Conservation (phyloP, 2,888 invertebrate genomes). For the Synergus gifuensis region DNA sequence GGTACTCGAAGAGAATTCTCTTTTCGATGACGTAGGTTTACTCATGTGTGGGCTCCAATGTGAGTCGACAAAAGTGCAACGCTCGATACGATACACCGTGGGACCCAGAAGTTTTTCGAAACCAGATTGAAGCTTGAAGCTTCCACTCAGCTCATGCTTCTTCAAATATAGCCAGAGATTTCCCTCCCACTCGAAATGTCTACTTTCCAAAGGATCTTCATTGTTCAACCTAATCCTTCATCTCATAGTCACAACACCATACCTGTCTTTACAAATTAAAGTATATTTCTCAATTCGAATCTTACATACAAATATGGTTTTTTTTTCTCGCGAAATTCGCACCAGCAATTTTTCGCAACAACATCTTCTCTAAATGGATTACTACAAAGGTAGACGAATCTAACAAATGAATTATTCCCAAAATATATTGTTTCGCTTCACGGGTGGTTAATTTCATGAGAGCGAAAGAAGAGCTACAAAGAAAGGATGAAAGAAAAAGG, state of each 20-base stretch:
- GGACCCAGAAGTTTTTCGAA: conserved; percentile 9
- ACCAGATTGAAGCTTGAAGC: not conserved
- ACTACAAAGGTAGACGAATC: not conserved
- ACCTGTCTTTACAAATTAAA: too few relatives aligned
- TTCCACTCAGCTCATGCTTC: not conserved
- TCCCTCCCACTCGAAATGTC: not conserved
- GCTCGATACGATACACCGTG: conserved; percentile 24
- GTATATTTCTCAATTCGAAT: too few relatives aligned
- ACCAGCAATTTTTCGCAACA: not conserved
- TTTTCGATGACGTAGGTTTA: conserved; percentile 57
- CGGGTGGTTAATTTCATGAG: conserved; percentile 73
- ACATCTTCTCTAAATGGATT: not conserved
- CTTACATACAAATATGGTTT: too few relatives aligned
- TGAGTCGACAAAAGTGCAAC: conserved; percentile 40
- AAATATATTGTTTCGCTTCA: conserved; percentile 73
- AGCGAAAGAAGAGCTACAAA: conserved; percentile 46
- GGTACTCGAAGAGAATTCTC: conserved; percentile 52
- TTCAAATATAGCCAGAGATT: not conserved
- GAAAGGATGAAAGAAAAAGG: conserved; percentile 39
- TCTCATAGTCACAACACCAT: not conserved
- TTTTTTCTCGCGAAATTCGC: not conserved
- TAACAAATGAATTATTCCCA: conserved; percentile 66
- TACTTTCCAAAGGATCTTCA: not conserved
- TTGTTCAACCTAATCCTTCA: not conserved
- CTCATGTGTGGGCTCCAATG: conserved; percentile 41